phyloP scores from a whole-genome alignment of 2,113 vertebrate genomes.

The Protobothrops mucrosquamatus region DNA sequence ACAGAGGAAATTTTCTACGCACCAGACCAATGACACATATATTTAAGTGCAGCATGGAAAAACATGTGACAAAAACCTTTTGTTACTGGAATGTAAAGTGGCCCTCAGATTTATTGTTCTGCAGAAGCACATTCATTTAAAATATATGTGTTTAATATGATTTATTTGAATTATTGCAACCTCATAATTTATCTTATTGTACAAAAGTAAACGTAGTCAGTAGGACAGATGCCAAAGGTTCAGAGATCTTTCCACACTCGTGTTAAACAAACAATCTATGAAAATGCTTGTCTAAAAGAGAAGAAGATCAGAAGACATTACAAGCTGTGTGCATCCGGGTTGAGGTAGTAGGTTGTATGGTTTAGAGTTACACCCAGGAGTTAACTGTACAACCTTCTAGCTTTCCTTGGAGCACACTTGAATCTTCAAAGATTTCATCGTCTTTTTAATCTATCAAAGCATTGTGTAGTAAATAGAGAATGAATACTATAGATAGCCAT shows the following conservation, averaged over 20 bases:
- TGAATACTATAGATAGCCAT: constrained; percentile 25
- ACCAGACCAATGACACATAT: background rate
- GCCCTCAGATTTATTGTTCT: background rate
- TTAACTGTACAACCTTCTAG: constrained; percentile 99
- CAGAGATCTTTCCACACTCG: background rate
- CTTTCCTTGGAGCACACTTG: constrained; percentile 99
- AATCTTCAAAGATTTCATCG: constrained; percentile 84
- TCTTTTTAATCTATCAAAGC: constrained; percentile 67
- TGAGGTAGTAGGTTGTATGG: constrained; percentile 99
- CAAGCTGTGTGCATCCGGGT: constrained; percentile 98
- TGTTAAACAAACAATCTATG: constrained; percentile 31
- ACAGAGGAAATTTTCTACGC: background rate
- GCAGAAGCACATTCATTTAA: constrained; percentile 13
- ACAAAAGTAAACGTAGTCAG: background rate
- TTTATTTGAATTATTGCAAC: background rate
- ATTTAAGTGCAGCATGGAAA: background rate
- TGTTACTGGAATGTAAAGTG: background rate
- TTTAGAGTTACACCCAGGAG: constrained; percentile 99
- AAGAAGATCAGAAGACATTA: constrained; percentile 72
- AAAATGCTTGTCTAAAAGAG: constrained; percentile 66
- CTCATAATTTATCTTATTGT: background rate
- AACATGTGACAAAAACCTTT: background rate
- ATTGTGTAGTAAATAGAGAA: constrained; percentile 66
- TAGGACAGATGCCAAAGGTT: background rate
- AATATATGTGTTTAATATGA: background rate